Base-by-base conservation (phyloP, 2,797 vertebrate species). In the Cetoscarus ocellatus region DNA sequence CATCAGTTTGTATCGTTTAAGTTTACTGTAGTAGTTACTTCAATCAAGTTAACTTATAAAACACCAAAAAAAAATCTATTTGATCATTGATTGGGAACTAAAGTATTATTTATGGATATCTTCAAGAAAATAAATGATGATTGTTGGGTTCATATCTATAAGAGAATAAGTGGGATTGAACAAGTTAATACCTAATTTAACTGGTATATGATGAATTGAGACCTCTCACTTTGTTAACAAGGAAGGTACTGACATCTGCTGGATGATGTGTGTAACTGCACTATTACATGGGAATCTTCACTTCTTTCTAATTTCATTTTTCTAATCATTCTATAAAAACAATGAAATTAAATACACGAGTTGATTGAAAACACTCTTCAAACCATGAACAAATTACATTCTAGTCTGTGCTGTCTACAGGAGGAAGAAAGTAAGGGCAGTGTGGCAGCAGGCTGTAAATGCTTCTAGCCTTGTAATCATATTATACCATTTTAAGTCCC, bases 221-320 rank as follows among this genome's bases (percentile, higher is more conserved):
- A 11, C 0, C 17, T 43, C 12, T 12, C 13, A 3, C 7, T 50
- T 15, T 8, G 39, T 71, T 42, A 52, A 27, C 18, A 38, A 54
- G 44, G 64, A 38, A 8, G 15, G 12, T 70, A 62, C 85, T 91
- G 91, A 65, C 90, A 84, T 59, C 91, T 92, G 65, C 71, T 90
- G 92, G 91, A 57, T 1, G 55, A 1, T 43, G 1, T 18, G n/a
- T 62, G 73, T 7, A 84, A 78, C 70, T 78, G 48, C 80, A 85
- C 19, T 14, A 65, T 17, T 3, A 66, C 19, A 10, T 56, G 18
- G 10, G 18, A 40, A 6, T 7, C 39, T 70, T 67, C 15, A 43
- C 27, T 18, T 35, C 0, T 12, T 49, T 51, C 36, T 56, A 11
- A 3, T 39, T 10, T 40, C n/a, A 39, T 27, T 50, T 56, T 40